Base-by-base conservation (phyloP, 2,113 vertebrate genomes). In the Pseudolaguvia tuberculata region DNA sequence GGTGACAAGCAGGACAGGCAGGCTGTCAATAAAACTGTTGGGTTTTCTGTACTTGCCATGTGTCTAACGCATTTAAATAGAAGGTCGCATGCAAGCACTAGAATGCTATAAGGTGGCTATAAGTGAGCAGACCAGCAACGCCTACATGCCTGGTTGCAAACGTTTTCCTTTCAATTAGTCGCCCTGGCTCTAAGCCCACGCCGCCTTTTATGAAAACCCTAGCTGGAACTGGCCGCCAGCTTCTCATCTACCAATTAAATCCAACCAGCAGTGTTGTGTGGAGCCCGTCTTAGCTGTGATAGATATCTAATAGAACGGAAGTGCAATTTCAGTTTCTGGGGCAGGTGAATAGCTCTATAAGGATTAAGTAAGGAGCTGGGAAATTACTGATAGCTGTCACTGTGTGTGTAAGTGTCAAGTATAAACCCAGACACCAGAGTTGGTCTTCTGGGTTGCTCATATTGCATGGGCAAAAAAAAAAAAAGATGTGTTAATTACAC, bases 151-250 rank as follows among this genome's bases (percentile, higher is more conserved):
- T 85, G 87, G 88, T 88, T 88, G 75, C 83, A 80, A 83, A 81
- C 79, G 78, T 86, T 88, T 89, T 82, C 82, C 88, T 91, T 92
- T 91, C 89, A 91, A 90, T 90, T 90, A 90, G 86, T 79, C 69
- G 84, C 84, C 87, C 79, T 85, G 78, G 82, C 66, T 53, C 81
- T 82, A 73, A 82, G 83, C 88, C 85, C 87, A 31, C 74, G 73
- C 47, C 6, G 17, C 20, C 80, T 78, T 62, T 61, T 63, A 75
- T 25, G 50, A 57, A 35, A 74, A 70, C 8, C 50, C 62, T 25
- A 42, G 56, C 56, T 23, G 59, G 21, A 52, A 53, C 42, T 69
- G 39, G 63, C 29, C 7, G 3, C 74, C 68, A 48, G 72, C 23
- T 65, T 80, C 58, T 50, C 13, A 5, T 70, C 20, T 35, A 17